Percentiles rank a stretch among this genome's conserved stretches.
Conservation (phyloP, 2,888 invertebrate species). For the Hipparchia semele region DNA sequence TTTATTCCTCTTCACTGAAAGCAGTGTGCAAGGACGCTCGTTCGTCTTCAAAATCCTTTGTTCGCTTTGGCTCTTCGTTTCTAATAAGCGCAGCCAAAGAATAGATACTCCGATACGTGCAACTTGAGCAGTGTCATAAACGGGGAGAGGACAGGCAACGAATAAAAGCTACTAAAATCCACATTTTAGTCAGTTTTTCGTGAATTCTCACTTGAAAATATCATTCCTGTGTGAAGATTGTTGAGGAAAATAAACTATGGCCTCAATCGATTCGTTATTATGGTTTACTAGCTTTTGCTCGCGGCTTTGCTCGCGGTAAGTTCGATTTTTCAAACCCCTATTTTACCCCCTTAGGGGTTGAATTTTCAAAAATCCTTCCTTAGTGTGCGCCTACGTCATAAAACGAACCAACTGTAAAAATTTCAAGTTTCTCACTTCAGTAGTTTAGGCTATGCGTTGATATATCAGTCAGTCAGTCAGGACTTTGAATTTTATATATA, state of each 20-base stretch:
- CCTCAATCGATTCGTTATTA: no score
- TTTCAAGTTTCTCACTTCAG: no score
- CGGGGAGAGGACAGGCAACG: neutral
- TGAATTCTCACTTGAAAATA: neutral
- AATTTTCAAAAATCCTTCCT: no score
- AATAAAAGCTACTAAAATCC: neutral
- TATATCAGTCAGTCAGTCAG: no score
- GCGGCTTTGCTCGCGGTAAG: no score
- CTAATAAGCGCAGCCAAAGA: conserved; percentile 19
- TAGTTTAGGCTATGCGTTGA: no score
- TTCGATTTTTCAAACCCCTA: no score
- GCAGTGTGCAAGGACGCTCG: conserved; percentile 7
- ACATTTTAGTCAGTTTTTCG: neutral
- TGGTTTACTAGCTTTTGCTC: no score
- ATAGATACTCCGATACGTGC: conserved; percentile 12
- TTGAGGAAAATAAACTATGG: neutral
- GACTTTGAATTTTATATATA: no score
- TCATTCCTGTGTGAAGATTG: neutral
- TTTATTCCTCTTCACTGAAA: conserved; percentile 25
- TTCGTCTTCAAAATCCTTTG: conserved; percentile 18
- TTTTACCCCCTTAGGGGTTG: no score
- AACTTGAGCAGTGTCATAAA: conserved; percentile 11
- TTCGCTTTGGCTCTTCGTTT: conserved; percentile 18
- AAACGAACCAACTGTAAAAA: no score
- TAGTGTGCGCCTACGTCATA: no score